These are phyloP conservation scores for Dione vanillae DNA, from an alignment of 2,888 invertebrate genomes.

Conservation along the genomic window DNA sequence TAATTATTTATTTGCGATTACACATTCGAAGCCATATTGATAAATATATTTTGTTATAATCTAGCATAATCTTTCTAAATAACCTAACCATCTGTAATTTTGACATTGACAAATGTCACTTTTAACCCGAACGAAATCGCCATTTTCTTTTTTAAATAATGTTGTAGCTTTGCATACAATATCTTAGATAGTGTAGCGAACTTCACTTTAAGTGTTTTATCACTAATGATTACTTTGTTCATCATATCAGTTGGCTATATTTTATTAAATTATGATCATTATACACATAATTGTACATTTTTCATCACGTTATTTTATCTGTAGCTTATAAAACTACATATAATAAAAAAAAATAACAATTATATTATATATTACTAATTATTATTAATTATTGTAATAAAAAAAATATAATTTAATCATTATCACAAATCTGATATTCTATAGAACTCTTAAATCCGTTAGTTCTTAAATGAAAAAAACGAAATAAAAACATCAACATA, in stretches of 20 bases:
- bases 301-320: background rate
- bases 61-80: constrained; percentile 1
- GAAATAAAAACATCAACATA: background rate
- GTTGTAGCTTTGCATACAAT: background rate
- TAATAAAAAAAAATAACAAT: too few relatives aligned
- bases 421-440: too few relatives aligned
- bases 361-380: too few relatives aligned
- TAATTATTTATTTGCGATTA: background rate
- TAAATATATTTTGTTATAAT: constrained; percentile 2
- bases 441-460: too few relatives aligned
- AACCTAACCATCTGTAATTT: constrained; percentile 33
- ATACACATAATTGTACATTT: background rate
- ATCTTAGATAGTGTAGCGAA: background rate
- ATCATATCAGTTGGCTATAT: background rate
- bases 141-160: constrained; percentile 45
- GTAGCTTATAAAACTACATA: too few relatives aligned
- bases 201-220: background rate
- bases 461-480: too few relatives aligned
- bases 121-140: constrained; percentile 46
- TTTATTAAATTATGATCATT: background rate
- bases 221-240: background rate
- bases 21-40: constrained; percentile 1
- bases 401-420: too few relatives aligned
- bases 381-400: too few relatives aligned
- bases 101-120: constrained; percentile 40